Evolutionary conservation across 2,888 invertebrate genomes (phyloP).

Genomic region (Thymelicus lineola): DNA sequence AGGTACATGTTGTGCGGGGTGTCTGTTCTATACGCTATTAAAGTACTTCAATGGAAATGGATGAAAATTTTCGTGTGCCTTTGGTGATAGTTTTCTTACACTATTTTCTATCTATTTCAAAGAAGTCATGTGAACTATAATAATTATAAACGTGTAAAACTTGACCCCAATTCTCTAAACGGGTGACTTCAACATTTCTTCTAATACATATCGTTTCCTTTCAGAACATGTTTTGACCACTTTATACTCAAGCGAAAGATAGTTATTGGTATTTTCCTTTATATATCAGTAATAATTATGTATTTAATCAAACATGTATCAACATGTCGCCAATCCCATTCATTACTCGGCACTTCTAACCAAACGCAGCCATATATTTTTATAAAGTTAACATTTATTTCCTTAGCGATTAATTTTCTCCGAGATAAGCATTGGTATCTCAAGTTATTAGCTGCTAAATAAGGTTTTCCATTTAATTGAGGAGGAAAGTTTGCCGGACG

Average conservation of each 20-base stretch:
- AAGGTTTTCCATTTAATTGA: conserved; percentile 51
- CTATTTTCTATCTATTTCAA: no score
- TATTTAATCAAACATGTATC: not conserved
- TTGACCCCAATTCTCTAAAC: not conserved
- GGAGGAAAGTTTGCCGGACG: conserved; percentile 54
- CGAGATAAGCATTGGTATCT: conserved; percentile 27
- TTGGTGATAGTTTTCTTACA: no score
- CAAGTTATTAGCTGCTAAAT: conserved; percentile 41
- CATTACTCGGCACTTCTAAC: conserved; percentile 4
- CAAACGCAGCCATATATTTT: conserved; percentile 2
- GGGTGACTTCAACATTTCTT: not conserved
- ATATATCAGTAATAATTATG: not conserved
- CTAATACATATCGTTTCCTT: not conserved
- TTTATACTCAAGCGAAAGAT: not conserved
- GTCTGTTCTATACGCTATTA: no score
- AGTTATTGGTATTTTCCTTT: not conserved
- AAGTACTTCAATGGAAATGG: no score
- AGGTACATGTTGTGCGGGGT: no score
- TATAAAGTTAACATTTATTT: conserved; percentile 25
- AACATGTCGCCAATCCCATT: conserved; percentile 33
- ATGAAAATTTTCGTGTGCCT: no score
- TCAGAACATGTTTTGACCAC: not conserved
- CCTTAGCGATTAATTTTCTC: conserved; percentile 33
- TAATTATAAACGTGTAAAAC: not conserved
- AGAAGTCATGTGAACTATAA: no score